Conservation (phyloP, 2,797 vertebrate genomes). For the Poecilia picta region DNA sequence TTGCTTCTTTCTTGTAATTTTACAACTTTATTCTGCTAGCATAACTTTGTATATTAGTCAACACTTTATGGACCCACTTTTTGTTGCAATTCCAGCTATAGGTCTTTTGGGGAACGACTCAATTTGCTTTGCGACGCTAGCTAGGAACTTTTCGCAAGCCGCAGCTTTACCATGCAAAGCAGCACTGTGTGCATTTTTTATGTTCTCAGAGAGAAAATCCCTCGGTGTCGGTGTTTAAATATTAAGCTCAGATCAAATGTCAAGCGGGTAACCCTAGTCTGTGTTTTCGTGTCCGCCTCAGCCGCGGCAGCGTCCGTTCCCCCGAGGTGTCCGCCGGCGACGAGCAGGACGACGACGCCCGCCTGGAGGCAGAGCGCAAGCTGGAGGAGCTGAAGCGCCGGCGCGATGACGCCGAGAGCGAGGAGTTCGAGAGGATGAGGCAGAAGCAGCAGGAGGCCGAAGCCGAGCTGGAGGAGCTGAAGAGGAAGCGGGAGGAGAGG, state of each 20-base stretch:
- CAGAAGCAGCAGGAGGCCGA: conserved; percentile 94
- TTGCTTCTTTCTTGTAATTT: no score
- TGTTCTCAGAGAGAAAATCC: conserved; percentile 18
- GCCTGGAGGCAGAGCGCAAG: conserved; percentile 87
- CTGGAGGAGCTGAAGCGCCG: conserved; percentile 91
- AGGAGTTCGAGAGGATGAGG: conserved; percentile 91
- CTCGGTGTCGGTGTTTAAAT: conserved; percentile 41
- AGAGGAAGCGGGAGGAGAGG: conserved; percentile 92
- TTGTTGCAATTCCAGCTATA: not conserved
- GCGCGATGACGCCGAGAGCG: conserved; percentile 89
- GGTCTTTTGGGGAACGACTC: not conserved
- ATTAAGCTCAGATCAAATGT: conserved; percentile 59
- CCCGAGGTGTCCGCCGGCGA: conserved; percentile 53
- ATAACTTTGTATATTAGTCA: not conserved
- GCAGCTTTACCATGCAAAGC: not conserved
- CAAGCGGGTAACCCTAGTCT: conserved; percentile 19
- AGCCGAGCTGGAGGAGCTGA: conserved; percentile 92
- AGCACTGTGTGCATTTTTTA: conserved; percentile 15
- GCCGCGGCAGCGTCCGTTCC: conserved; percentile 81
- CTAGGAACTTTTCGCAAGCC: not conserved
- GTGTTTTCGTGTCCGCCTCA: conserved; percentile 44
- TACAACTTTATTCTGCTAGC: no score
- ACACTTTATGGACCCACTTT: not conserved
- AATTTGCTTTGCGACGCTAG: not conserved
- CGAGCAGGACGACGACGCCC: conserved; percentile 76